Base-by-base conservation (phyloP, 2,888 invertebrate species). In the Ennomos erosarius region DNA sequence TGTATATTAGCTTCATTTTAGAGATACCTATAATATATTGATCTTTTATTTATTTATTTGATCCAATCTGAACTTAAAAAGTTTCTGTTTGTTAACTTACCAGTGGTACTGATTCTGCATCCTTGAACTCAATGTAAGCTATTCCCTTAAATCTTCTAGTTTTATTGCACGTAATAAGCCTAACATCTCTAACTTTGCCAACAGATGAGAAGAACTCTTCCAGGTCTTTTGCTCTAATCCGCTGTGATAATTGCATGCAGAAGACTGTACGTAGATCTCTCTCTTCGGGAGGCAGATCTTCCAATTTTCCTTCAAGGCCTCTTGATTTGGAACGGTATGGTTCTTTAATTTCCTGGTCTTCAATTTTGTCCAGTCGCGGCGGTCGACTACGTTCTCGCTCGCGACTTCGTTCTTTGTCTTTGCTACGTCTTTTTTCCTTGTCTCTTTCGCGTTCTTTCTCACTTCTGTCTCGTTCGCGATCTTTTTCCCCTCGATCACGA, bases 141-240 rank as follows among this genome's bases (percentile, higher is more conserved):
- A 99, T 99, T 45, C 99, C 99, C 90, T 99, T 99, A 79, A 99
- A 99, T 69, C 99, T 93, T 79, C 99, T 95, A 0, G 99, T 99
- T 89, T 99, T 99, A 88, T 99, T 99, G 89, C 99, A 99, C 56
- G 99, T 99, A 59, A 99, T 99, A 73, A 99, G 95, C 76, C 99
- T 94, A 13, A 99, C 99, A 93, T 99, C 99, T 73, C 98, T 95
- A 59, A 99, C 99, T 94, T 99, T 99, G 44, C 99, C 99, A 60
- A 99, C 99, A 62, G 99, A 97, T 34, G 98, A 98, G 88, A 99
- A 99, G 88, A 99, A 99, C 87, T 99, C 99, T 90, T 99, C 99
- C 65, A 99, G 90, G 87, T 99, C 99, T 68, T 98, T 95, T 55
- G 97, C 98, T 72, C 98, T 94, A 77, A 98, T 99, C 73, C 97